phyloP scores from a whole-genome alignment of 2,797 vertebrate species.

The Sebastes steindachneri region DNA sequence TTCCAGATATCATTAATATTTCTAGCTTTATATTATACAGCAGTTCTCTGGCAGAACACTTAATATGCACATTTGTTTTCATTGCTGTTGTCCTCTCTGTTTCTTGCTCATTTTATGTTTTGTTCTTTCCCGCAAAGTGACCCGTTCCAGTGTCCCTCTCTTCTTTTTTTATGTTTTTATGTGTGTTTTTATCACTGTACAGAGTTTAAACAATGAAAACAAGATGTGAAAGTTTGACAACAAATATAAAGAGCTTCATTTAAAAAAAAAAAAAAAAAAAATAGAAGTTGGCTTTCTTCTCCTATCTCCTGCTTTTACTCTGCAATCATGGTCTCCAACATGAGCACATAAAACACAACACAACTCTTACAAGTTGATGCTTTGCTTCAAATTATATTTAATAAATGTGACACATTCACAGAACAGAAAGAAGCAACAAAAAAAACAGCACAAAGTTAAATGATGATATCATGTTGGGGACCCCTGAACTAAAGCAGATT shows the following conservation, averaged over 20 bases:
- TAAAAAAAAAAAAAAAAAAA: not conserved
- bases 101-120: slow-evolving; percentile 17
- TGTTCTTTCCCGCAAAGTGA: not conserved
- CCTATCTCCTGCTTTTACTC: slow-evolving; percentile 30
- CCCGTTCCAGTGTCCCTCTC: not conserved
- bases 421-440: not conserved
- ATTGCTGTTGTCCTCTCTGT: slow-evolving; percentile 35
- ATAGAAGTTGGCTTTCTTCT: not conserved
- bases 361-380: not conserved
- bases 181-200: not conserved
- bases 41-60: slow-evolving; percentile 4
- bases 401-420: not conserved
- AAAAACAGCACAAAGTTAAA: not conserved
- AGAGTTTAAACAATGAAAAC: not conserved
- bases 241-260: not conserved
- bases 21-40: not conserved
- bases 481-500: slow-evolving; percentile 31
- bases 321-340: slow-evolving; percentile 49
- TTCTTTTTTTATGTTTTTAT: slow-evolving; percentile 18
- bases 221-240: not conserved
- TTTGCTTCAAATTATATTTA: not conserved
- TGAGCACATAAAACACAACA: slow-evolving; percentile 11
- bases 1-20: not conserved
- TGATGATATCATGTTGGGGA: slow-evolving; percentile 45
- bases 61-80: slow-evolving; percentile 18